Conservation (phyloP, 1,140 invertebrate species). For the Papilio dardanus region DNA sequence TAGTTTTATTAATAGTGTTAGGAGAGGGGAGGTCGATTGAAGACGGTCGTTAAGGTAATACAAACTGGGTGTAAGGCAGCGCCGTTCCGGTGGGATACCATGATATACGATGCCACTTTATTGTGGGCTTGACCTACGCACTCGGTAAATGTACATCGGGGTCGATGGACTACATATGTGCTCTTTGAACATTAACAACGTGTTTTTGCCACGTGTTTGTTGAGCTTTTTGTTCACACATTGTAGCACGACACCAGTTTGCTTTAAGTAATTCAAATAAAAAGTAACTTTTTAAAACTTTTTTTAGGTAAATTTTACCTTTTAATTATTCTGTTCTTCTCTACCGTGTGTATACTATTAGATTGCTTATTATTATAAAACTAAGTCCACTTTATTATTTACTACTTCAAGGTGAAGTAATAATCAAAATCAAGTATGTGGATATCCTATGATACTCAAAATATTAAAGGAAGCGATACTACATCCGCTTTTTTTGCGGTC, state of each 20-base stretch:
- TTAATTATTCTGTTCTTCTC: neutral
- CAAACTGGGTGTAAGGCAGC: constrained; percentile 54
- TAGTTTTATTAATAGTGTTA: neutral
- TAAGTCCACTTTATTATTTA: no score
- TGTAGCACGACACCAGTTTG: neutral
- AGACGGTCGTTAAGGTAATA: constrained; percentile 47
- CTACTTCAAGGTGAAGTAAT: no score
- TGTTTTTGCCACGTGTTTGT: constrained; percentile 36
- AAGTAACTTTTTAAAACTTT: no score
- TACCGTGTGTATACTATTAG: neutral
- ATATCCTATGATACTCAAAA: neutral
- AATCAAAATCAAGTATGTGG: neutral
- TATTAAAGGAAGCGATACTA: neutral
- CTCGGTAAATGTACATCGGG: constrained; percentile 44
- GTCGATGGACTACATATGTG: constrained; percentile 47
- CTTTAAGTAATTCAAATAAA: neutral
- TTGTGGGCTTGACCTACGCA: constrained; percentile 60
- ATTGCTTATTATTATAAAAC: no score
- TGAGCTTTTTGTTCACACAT: constrained; percentile 11
- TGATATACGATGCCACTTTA: constrained; percentile 63
- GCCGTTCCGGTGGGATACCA: constrained; percentile 66
- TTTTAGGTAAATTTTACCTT: neutral
- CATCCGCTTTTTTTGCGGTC: constrained; percentile 11
- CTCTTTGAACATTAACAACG: constrained; percentile 31
- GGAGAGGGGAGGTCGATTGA: constrained; percentile 39